Evolutionary conservation across 2,113 vertebrate genomes (phyloP), one percentile per base, ranked within the genome.

Genomic region (Acrocephalus kingi): DNA sequence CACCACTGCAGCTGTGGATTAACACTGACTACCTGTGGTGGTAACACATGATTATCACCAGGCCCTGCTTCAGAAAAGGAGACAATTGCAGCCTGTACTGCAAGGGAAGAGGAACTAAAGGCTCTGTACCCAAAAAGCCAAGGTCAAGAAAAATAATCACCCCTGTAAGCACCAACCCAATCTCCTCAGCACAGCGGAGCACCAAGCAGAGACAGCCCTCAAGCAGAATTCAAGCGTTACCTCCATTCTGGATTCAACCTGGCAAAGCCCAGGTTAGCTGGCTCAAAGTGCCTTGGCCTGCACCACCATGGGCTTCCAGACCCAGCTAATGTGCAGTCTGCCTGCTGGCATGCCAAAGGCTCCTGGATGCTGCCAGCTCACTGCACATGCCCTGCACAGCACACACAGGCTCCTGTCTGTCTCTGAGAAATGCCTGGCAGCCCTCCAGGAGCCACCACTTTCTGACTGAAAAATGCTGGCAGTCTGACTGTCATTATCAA

Each of bases 241-340:
- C 17, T 81, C 35, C 17, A 22, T 51, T 84, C 33, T 56, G 69
- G 49, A 64, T 28, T 35, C 35, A 73, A 10, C 7, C 20, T 19
- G 37, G 55, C 55, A 73, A 39, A 81, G 9, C 25, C 52, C 37
- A 63, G 52, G 7, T 7, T 45, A 24, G 24, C n/a, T 68, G 18
- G 31, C 24, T 82, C 27, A 5, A 48, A 21, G 71, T 10, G n/a
- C 71, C 62, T 58, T 24, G 22, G 62, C 37, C 15, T 13, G 6
- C 23, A 51, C 33, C 31, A 31, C 30, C 52, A 19, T 0, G 18
- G 46, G 15, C 27, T 79, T 71, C 51, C 55, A 89, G 43, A 18
- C 6, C 5, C 45, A 18, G 62, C 37, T 18, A 20, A 21, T 0
- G 2, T 7, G 41, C 15, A 15, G 18, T 1, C 56, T 37, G 35